Evolutionary conservation across 2,888 invertebrate genomes (phyloP).

Genomic region (Xanthia icteritia): DNA sequence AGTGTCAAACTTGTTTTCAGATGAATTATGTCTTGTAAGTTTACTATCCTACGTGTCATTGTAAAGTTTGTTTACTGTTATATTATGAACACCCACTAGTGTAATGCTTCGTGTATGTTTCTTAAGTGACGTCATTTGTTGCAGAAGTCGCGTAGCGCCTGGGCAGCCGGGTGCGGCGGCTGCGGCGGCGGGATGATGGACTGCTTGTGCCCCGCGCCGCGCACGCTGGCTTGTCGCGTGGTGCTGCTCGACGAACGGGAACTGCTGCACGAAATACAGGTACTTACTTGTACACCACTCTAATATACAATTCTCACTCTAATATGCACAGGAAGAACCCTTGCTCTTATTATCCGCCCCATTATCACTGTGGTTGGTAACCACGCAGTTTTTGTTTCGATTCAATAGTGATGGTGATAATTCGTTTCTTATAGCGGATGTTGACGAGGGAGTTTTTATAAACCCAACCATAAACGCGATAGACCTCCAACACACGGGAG

Average conservation of each 20-base stretch:
- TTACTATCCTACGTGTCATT: neutral
- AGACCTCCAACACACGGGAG: constrained; percentile 62
- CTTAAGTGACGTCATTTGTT: constrained; percentile 64
- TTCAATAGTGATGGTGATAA: constrained; percentile 54
- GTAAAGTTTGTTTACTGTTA: neutral
- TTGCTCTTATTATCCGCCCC: neutral
- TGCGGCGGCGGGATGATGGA: constrained; percentile 86
- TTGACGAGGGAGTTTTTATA: constrained; percentile 70
- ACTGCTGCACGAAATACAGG: constrained; percentile 96
- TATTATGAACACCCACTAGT: constrained; percentile 3
- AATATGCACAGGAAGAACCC: neutral
- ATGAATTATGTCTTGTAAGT: neutral
- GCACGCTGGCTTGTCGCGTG: constrained; percentile 94
- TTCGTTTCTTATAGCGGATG: constrained; percentile 59
- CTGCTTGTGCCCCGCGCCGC: constrained; percentile 91
- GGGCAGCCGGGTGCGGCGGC: constrained; percentile 70
- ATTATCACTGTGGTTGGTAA: constrained; percentile 15
- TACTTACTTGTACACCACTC: constrained; percentile 74
- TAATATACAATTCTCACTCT: neutral
- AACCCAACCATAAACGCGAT: constrained; percentile 73
- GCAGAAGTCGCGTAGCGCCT: constrained; percentile 61
- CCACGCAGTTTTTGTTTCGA: constrained; percentile 49
- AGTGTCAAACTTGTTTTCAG: neutral
- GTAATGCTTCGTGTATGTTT: constrained; percentile 28
- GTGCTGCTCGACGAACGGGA: constrained; percentile 97